These are phyloP conservation scores for Paralvinella palmiformis DNA, from an alignment of 1,140 invertebrate species.

Conservation along the genomic window DNA sequence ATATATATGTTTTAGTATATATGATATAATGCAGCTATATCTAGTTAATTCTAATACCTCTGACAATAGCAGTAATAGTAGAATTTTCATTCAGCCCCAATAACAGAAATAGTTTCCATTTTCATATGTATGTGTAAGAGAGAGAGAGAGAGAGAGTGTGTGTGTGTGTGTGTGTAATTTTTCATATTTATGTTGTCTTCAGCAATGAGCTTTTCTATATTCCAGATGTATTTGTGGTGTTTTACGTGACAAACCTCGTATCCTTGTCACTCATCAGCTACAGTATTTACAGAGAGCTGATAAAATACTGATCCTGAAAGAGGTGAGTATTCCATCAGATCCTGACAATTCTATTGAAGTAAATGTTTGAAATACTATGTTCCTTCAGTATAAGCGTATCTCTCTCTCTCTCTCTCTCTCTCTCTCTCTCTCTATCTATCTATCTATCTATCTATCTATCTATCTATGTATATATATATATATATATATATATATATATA, in stretches of 20 bases:
- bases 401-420: too few species aligned
- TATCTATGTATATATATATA: too few species aligned
- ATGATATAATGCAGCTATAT: background rate
- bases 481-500: background rate
- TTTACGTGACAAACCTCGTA: constrained; percentile 51
- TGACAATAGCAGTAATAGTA: too few species aligned
- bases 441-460: too few species aligned
- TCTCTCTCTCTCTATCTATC: too few species aligned
- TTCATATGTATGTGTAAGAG: too few species aligned
- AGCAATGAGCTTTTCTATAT: background rate
- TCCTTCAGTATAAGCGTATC: background rate
- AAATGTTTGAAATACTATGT: background rate
- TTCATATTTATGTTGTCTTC: background rate
- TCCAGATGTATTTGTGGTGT: constrained; percentile 26
- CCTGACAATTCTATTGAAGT: background rate
- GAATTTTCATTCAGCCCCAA: background rate
- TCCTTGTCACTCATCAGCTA: constrained; percentile 21
- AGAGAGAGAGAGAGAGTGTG: background rate
- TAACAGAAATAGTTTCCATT: background rate
- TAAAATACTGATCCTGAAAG: constrained; percentile 17
- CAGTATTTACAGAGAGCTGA: constrained; percentile 14
- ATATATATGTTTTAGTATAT: background rate
- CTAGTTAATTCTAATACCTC: too few species aligned
- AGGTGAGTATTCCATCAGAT: constrained; percentile 13
- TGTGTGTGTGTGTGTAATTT: too few species aligned